Base-by-base conservation (phyloP, 2,888 invertebrate species). In the Eutolmus rufibarbis region DNA sequence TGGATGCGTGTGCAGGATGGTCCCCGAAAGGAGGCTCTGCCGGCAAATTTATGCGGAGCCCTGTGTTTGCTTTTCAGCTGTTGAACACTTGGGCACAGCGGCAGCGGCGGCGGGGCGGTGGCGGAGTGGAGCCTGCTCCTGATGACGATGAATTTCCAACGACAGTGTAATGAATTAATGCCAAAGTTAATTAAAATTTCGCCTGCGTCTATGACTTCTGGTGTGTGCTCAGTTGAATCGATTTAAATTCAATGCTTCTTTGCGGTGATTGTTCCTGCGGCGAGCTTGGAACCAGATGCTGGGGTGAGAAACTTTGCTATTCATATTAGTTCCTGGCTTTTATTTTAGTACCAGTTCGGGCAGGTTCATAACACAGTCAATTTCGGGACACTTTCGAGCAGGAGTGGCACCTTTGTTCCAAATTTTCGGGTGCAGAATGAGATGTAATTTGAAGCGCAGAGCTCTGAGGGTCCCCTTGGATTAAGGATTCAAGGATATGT, bases 91-190 rank as follows among this genome's bases (percentile, higher is more conserved):
- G 28, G 85, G 66, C 57, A 84, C 7, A 1, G 37, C 5, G 31
- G 74, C 40, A 40, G 9, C 9, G 40, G 9, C 40, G 31, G 3
- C 37, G 37, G 37, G 8, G 14, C 16, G 14, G 43, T 12, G 43
- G 12, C 43, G 14, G 16, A 16, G 23, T 1, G 34, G 74, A 74
- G 57, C 51, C 37, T 81, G 81, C 40, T 66, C 57, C 66, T 74
- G 74, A 74, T 85, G 85, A 66, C 74, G 85, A 85, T 85, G 85
- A 85, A 66, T 46, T 74, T 28, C 46, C 74, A 74, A 85, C 43
- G 85, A 85, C 74, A 43, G 43, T 85, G 74, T 74, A 78, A 78
- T 78, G 86, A 86, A 86, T 86, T 86, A 86, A 86, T 86, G 43
- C 40, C 31, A 79, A 82, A 79, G 56, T 57, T 86, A 79, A 77